Evolutionary conservation across 2,113 vertebrate species (phyloP).

Genomic region (Daubentonia madagascariensis): DNA sequence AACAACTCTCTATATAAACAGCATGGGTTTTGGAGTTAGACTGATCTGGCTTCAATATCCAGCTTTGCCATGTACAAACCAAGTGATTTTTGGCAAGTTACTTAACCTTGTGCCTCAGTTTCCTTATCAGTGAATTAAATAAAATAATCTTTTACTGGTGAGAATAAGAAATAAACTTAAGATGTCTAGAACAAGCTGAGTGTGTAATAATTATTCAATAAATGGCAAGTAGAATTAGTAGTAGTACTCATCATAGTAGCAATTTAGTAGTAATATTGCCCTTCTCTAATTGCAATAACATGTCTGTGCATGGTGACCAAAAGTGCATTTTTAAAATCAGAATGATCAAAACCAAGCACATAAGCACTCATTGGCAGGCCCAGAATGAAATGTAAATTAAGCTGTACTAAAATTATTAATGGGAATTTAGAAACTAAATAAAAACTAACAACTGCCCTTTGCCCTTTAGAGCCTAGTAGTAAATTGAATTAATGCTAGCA

Average conservation of each 20-base stretch:
- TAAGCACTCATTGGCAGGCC: background rate
- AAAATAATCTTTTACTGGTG: background rate
- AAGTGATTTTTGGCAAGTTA: background rate
- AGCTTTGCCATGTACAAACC: background rate
- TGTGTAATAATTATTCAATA: background rate
- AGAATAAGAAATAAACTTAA: constrained; percentile 11
- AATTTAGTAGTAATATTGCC: background rate
- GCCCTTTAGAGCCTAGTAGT: background rate
- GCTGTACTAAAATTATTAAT: background rate
- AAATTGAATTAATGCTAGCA: background rate
- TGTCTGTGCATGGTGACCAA: background rate
- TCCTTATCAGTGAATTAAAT: background rate
- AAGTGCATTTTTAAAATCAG: background rate
- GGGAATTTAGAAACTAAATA: background rate
- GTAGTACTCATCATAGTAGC: background rate
- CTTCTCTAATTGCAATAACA: background rate
- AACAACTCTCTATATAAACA: background rate
- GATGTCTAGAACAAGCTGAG: background rate
- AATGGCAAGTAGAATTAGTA: background rate
- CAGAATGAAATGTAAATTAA: background rate
- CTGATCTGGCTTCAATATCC: background rate
- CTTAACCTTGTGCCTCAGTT: background rate
- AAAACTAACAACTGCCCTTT: background rate
- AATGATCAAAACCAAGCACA: background rate
- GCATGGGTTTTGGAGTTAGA: background rate